Evolutionary conservation across 1,140 invertebrate genomes (phyloP).

Genomic region (Apocrypta bakeri): DNA sequence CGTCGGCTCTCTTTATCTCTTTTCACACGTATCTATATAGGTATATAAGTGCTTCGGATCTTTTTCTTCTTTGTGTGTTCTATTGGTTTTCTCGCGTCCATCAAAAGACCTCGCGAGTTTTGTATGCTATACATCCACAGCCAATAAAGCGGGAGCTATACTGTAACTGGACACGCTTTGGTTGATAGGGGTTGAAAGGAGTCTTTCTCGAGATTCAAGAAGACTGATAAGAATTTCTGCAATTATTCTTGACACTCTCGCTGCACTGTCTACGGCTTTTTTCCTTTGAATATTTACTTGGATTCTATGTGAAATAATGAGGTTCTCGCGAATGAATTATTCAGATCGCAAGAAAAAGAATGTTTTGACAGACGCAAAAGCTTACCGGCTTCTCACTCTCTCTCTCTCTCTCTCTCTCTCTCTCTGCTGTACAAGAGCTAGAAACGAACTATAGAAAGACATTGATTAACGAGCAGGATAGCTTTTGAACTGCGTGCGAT

Average conservation of each 20-base stretch:
- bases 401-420: neutral
- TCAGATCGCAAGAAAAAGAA: neutral
- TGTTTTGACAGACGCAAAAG: neutral
- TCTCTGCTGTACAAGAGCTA: neutral
- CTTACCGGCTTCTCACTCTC: neutral
- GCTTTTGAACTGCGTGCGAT: neutral
- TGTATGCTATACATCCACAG: no score
- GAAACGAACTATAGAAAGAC: neutral
- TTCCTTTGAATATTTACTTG: neutral
- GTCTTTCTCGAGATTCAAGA: neutral
- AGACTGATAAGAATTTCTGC: neutral
- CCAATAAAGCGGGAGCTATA: no score
- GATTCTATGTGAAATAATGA: neutral
- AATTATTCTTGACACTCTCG: neutral
- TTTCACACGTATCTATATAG: neutral
- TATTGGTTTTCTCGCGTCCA: no score
- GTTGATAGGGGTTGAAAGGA: no score
- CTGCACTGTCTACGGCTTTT: neutral
- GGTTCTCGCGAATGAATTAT: slow-evolving; percentile 1
- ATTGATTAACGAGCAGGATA: slow-evolving; percentile 22
- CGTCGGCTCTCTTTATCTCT: slow-evolving; percentile 10
- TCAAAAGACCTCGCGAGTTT: no score
- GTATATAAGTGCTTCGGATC: neutral
- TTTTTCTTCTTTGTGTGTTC: no score
- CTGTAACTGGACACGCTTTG: no score